Conservation (phyloP, 2,888 invertebrate genomes). For the Alitta virens region DNA sequence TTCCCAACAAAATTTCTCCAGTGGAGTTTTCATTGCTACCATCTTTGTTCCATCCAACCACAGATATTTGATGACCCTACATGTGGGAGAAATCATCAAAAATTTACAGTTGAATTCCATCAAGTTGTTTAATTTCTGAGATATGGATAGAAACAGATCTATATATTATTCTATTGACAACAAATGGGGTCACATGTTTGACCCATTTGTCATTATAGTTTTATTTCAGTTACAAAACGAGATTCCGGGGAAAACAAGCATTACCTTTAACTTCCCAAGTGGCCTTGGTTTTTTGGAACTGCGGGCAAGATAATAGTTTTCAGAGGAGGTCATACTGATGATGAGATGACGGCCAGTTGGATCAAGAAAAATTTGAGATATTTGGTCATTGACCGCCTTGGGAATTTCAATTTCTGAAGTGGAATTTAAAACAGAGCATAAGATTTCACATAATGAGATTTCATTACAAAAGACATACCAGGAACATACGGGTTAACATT, state of each 20-base stretch:
- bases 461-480: too few species aligned
- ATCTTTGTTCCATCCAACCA: constrained; percentile 77
- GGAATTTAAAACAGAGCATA: too few species aligned
- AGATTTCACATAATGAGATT: too few species aligned
- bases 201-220: too few species aligned
- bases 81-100: background rate
- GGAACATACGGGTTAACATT: too few species aligned
- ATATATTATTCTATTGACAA: too few species aligned
- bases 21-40: constrained; percentile 71
- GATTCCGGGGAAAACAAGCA: background rate
- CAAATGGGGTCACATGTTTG: too few species aligned
- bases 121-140: background rate
- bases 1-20: constrained; percentile 83
- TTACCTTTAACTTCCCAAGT: constrained; percentile 56
- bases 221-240: too few species aligned
- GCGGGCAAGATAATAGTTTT: constrained; percentile 77
- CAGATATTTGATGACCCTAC: constrained; percentile 79
- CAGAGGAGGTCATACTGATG: constrained; percentile 70
- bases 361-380: constrained; percentile 71
- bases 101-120: background rate
- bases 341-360: constrained; percentile 83
- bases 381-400: constrained; percentile 58
- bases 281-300: constrained; percentile 74
- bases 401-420: constrained; percentile 71
- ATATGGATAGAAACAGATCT: too few species aligned